Base-by-base conservation (phyloP, 1,140 invertebrate species). In the Coelopa frigida region DNA sequence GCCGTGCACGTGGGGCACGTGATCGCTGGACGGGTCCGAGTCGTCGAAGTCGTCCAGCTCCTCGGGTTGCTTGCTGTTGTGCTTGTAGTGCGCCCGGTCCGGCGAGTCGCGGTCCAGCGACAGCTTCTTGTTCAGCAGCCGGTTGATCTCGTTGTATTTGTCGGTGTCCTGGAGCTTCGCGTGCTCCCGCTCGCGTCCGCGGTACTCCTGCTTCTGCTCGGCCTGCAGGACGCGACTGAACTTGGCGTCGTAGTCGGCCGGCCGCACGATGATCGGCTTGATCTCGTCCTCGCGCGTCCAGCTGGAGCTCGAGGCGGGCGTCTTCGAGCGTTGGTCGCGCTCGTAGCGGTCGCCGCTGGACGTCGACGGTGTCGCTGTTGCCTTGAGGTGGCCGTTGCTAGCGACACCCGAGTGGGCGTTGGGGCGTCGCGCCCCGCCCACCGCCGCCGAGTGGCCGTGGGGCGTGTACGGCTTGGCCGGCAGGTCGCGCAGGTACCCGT, bases 201-300 rank as follows among this genome's bases (percentile, higher is more conserved):
- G 26, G 31, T 49, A 33, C 4, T 31, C 38, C 11, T 37, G 55
- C 29, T 55, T 48, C 24, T 52, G 52, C 33, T 67, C 62, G 42
- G 54, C 49, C 41, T 66, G 59, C 48, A 69, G 44, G 1, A 68
- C 60, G 5, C 63, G 53, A 37, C 65, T 64, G 47, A 69, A 68
- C 36, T 66, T 66, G 5, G 62, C 57, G 50, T 68, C 62, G n/a
- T 65, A 69, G 43, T 68, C 59, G 1, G 57, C 54, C 23, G 66
- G 66, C 14, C 65, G 55, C 52, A 68, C 53, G 5, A 69, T 65
- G 20, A 59, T 59, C 11, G 62, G 60, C 21, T 68, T 68, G 24
- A 60, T 61, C 26, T 70, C 59, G 35, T 70, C 70, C 39, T 70
- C 56, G 10, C 60, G 50, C 12, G 53, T 53, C 61, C 65, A 63